Evolutionary conservation across 2,888 invertebrate species (phyloP).

Genomic region (Acanthosoma haemorrhoidale): DNA sequence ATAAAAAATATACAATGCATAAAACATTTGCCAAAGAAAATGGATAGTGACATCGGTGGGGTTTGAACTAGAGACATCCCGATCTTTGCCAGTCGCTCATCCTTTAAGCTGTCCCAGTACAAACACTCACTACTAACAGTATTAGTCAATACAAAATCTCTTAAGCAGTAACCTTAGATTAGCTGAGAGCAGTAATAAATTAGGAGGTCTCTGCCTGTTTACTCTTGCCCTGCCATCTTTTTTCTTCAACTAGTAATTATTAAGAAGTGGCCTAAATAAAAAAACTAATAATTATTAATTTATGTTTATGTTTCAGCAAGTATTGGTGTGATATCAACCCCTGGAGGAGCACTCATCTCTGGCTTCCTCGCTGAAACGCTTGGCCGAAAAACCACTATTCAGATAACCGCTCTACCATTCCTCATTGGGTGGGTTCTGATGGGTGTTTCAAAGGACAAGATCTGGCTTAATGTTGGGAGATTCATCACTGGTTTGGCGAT

Average conservation of each 20-base stretch:
- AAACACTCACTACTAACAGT: too few relatives aligned
- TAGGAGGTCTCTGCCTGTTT: too few relatives aligned
- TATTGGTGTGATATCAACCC: conserved; percentile 66
- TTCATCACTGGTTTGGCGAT: conserved; percentile 53
- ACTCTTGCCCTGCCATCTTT: too few relatives aligned
- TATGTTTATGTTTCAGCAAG: conserved; percentile 52
- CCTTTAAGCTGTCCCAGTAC: too few relatives aligned
- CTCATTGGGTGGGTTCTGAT: conserved; percentile 65
- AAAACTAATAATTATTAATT: not conserved
- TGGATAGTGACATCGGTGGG: too few relatives aligned
- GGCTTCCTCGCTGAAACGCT: conserved; percentile 63
- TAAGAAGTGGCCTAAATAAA: not conserved
- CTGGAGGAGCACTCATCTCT: conserved; percentile 62
- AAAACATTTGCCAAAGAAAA: too few relatives aligned
- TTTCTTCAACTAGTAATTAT: not conserved
- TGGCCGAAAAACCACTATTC: conserved; percentile 59
- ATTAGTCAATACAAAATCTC: too few relatives aligned
- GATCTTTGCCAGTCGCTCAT: too few relatives aligned
- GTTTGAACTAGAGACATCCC: too few relatives aligned
- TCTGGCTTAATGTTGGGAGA: conserved; percentile 60
- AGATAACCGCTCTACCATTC: conserved; percentile 62
- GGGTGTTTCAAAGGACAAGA: conserved; percentile 57
- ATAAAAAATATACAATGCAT: too few relatives aligned
- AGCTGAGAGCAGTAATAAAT: too few relatives aligned
- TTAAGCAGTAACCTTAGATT: too few relatives aligned